phyloP scores from a whole-genome alignment of 2,797 vertebrate species.

The Pseudomugil tenellus region DNA sequence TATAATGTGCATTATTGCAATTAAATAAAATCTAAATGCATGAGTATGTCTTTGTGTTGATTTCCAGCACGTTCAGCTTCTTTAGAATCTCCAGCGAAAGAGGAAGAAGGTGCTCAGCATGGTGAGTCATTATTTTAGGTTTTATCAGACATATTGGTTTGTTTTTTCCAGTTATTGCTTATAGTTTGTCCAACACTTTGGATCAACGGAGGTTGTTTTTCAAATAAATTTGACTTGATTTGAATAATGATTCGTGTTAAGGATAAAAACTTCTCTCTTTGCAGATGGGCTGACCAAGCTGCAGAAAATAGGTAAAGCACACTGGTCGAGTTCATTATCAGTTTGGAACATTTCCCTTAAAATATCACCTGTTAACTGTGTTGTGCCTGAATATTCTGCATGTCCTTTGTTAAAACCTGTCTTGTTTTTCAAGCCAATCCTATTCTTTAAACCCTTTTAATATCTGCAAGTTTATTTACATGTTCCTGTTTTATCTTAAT shows the following conservation, averaged over 20 bases:
- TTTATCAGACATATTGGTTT: no score
- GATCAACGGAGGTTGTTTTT: no score
- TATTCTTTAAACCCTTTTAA: no score
- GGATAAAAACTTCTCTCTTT: conserved; percentile 6
- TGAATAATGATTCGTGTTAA: neutral
- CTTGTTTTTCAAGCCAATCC: neutral
- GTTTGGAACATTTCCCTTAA: neutral
- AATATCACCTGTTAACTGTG: neutral
- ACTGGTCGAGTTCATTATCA: neutral
- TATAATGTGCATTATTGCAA: neutral
- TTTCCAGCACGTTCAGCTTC: conserved; percentile 71
- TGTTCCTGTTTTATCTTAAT: neutral
- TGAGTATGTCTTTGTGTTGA: conserved; percentile 6
- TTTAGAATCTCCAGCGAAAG: conserved; percentile 65
- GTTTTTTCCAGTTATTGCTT: no score
- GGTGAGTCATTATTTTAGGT: conserved; percentile 55
- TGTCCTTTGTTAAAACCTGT: neutral
- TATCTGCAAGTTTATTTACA: neutral
- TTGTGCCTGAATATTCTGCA: no score
- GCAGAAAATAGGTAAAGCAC: conserved; percentile 70
- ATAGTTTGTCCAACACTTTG: no score
- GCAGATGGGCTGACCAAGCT: conserved; percentile 65
- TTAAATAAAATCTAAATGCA: neutral
- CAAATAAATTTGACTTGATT: neutral
- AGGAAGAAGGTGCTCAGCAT: conserved; percentile 31